Conservation (phyloP, 2,113 vertebrate genomes). For the Oncorhynchus kisutch region DNA sequence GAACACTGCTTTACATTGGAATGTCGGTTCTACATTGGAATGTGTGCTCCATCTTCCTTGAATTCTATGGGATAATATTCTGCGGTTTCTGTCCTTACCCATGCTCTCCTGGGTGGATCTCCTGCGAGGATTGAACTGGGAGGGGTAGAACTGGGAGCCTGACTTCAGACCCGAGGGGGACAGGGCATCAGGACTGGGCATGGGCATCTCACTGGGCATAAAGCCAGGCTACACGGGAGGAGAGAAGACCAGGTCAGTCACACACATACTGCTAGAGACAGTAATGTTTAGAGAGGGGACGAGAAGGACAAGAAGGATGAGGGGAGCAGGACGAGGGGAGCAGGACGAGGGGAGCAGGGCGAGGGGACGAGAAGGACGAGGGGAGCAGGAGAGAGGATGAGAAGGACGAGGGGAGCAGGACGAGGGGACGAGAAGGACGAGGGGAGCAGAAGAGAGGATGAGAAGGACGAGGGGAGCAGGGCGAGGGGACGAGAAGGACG, state of each 20-base stretch:
- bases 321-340: neutral
- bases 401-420: too few species aligned
- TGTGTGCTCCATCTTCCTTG: neutral
- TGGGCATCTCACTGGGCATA: slow-evolving; percentile 82
- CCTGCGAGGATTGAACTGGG: slow-evolving; percentile 73
- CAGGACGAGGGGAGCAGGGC: too few species aligned
- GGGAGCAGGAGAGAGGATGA: neutral
- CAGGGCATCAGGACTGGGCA: slow-evolving; percentile 80
- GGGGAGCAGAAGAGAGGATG: too few species aligned
- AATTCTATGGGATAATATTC: neutral
- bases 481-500: rapidly evolving
- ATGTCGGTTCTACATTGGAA: too few species aligned
- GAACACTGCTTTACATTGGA: too few species aligned
- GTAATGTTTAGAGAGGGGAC: neutral
- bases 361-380: too few species aligned
- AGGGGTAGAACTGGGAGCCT: slow-evolving; percentile 81
- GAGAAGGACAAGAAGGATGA: too few species aligned
- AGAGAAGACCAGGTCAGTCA: neutral
- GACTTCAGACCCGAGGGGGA: slow-evolving; percentile 85
- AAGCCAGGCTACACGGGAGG: slow-evolving; percentile 75
- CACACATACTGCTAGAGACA: neutral
- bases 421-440: too few species aligned
- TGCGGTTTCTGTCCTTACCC: slow-evolving; percentile 70
- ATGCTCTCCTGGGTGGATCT: slow-evolving; percentile 81
- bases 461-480: neutral